Evolutionary conservation across 1,140 invertebrate species (phyloP).

Genomic region (Papilio glaucus): DNA sequence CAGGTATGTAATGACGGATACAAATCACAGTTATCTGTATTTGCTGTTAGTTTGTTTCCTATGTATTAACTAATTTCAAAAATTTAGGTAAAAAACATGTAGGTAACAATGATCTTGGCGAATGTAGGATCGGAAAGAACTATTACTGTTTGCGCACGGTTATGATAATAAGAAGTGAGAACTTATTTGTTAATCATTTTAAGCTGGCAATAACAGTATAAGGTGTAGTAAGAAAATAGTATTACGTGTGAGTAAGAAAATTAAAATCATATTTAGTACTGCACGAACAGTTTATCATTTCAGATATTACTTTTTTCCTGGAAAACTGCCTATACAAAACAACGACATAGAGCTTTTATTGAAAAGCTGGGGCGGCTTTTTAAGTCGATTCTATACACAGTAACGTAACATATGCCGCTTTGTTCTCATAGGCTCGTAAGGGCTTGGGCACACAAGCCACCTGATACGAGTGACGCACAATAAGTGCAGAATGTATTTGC

Average conservation of each 20-base stretch:
- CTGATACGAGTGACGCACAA: constrained; percentile 65
- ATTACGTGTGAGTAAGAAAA: not conserved
- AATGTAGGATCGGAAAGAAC: too few species aligned
- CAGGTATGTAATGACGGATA: too few species aligned
- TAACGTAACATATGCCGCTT: constrained; percentile 61
- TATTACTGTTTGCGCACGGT: too few species aligned
- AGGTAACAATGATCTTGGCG: too few species aligned
- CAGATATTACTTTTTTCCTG: constrained; percentile 31
- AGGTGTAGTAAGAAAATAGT: too few species aligned
- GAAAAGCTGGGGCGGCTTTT: constrained; percentile 56
- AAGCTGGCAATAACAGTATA: too few species aligned
- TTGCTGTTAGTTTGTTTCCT: too few species aligned
- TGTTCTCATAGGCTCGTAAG: constrained; percentile 62
- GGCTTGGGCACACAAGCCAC: constrained; percentile 62
- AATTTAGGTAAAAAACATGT: too few species aligned
- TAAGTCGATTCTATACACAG: constrained; percentile 64
- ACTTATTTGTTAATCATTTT: too few species aligned
- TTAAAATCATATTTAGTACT: constrained; percentile 1
- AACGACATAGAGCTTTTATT: constrained; percentile 49
- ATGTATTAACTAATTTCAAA: too few species aligned
- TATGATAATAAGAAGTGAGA: too few species aligned
- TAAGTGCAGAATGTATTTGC: constrained; percentile 77
- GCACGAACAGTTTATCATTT: constrained; percentile 26
- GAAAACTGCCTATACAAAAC: constrained; percentile 51
- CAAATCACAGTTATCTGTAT: too few species aligned